Evolutionary conservation across 2,888 invertebrate species (phyloP).

Genomic region (Thecophora atra): DNA sequence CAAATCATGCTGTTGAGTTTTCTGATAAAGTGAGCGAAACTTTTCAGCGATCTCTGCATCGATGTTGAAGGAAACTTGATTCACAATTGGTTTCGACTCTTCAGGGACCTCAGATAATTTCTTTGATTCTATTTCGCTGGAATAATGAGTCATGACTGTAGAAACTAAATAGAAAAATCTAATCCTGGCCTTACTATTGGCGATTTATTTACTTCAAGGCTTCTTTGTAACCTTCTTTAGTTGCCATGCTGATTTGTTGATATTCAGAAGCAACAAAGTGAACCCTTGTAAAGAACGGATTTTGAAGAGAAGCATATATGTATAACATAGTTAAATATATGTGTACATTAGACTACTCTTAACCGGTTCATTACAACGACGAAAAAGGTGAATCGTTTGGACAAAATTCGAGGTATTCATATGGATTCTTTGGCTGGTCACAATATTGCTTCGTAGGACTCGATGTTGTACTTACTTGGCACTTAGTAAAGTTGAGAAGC

Average conservation of each 20-base stretch:
- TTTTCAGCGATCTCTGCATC: slow-evolving; percentile 9
- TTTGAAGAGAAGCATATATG: no score
- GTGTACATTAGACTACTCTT: no score
- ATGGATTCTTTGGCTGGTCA: slow-evolving; percentile 69
- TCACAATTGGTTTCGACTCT: background rate
- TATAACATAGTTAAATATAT: no score
- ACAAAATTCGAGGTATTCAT: slow-evolving; percentile 74
- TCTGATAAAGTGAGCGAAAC: slow-evolving; percentile 8
- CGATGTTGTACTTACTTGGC: slow-evolving; percentile 82
- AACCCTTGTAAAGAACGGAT: no score
- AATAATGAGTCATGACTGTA: background rate
- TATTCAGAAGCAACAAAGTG: background rate
- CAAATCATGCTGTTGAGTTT: slow-evolving; percentile 7
- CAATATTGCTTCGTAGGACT: slow-evolving; percentile 74
- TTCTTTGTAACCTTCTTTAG: background rate
- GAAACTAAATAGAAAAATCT: no score
- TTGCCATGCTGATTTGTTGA: background rate
- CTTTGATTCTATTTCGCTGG: slow-evolving; percentile 2
- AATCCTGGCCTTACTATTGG: background rate
- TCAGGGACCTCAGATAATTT: background rate
- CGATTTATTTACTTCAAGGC: background rate
- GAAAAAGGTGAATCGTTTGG: slow-evolving; percentile 73
- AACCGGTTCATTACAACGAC: no score
- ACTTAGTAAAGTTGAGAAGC: slow-evolving; percentile 69
- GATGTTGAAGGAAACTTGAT: background rate